These are phyloP conservation scores for Salarias fasciatus DNA, from an alignment of 2,797 vertebrate species.

Conservation along the genomic window DNA sequence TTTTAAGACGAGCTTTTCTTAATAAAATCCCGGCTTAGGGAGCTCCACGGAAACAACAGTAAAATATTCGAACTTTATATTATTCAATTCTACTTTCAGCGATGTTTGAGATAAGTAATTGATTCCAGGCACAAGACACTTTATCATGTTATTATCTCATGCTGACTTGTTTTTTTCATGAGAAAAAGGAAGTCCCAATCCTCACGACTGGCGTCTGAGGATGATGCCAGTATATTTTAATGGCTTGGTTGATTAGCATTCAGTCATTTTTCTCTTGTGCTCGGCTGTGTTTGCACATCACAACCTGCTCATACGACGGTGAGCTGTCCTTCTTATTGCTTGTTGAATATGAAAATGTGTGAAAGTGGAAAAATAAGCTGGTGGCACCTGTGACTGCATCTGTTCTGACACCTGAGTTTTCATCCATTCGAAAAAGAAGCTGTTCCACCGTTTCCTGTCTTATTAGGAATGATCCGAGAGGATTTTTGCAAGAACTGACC, in stretches of 20 bases:
- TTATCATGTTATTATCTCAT: background rate
- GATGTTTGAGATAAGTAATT: background rate
- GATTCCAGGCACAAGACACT: background rate
- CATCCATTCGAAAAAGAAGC: conserved; percentile 4
- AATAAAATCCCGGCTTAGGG: no score
- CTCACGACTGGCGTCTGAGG: background rate
- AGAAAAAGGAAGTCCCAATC: background rate
- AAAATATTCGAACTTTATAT: no score
- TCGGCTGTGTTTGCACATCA: conserved; percentile 6
- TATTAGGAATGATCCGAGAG: no score
- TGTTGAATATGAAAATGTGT: conserved; percentile 12
- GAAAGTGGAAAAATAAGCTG: conserved; percentile 7
- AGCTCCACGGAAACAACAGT: no score
- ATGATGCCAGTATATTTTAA: conserved; percentile 1
- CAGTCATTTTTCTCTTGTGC: background rate
- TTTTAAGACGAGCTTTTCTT: no score
- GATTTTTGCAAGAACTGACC: no score
- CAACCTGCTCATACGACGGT: conserved; percentile 8
- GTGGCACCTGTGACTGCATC: background rate
- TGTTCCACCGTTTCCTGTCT: background rate
- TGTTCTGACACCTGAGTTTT: conserved; percentile 20
- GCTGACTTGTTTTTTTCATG: background rate
- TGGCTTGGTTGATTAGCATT: background rate
- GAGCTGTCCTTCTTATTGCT: background rate
- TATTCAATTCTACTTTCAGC: background rate